Percentiles rank a stretch among this genome's conserved stretches.
Conservation (phyloP, 2,113 vertebrate genomes). For the Siniperca chuatsi region DNA sequence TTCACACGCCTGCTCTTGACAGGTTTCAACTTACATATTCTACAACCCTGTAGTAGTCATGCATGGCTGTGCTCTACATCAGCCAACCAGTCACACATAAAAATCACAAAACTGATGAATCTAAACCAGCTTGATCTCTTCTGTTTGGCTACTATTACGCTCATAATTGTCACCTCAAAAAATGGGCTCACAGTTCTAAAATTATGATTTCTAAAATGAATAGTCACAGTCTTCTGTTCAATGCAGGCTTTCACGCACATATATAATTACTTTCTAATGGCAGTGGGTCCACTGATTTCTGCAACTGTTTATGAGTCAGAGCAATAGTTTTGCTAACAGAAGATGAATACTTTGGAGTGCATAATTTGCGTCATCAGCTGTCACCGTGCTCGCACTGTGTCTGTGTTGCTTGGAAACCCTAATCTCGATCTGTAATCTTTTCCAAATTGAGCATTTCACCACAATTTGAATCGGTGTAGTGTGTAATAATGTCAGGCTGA, state of each 20-base stretch:
- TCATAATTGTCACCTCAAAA: neutral
- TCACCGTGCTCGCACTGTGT: slow-evolving; percentile 15
- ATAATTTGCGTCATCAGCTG: slow-evolving; percentile 33
- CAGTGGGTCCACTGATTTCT: neutral
- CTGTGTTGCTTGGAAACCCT: slow-evolving; percentile 57
- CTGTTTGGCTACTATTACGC: neutral
- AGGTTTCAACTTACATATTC: slow-evolving; percentile 47
- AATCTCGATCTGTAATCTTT: slow-evolving; percentile 24
- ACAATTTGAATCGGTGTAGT: neutral
- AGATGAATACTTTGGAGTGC: slow-evolving; percentile 31
- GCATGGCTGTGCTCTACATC: slow-evolving; percentile 18
- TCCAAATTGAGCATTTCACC: slow-evolving; percentile 30
- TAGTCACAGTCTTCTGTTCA: slow-evolving; percentile 4
- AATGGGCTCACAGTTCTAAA: neutral
- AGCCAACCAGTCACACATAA: neutral
- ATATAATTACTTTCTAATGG: slow-evolving; percentile 16
- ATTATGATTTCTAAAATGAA: slow-evolving; percentile 1
- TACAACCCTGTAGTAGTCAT: slow-evolving; percentile 16
- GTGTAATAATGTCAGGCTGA: neutral
- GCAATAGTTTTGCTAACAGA: slow-evolving; percentile 35
- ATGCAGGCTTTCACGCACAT: slow-evolving; percentile 1
- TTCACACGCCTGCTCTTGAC: slow-evolving; percentile 20
- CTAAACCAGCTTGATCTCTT: neutral
- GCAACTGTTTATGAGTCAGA: slow-evolving; percentile 20
- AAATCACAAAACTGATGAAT: slow-evolving; percentile 11